These are phyloP conservation scores for Acomys russatus DNA, from an alignment of 2,797 vertebrate species.

Conservation along the genomic window DNA sequence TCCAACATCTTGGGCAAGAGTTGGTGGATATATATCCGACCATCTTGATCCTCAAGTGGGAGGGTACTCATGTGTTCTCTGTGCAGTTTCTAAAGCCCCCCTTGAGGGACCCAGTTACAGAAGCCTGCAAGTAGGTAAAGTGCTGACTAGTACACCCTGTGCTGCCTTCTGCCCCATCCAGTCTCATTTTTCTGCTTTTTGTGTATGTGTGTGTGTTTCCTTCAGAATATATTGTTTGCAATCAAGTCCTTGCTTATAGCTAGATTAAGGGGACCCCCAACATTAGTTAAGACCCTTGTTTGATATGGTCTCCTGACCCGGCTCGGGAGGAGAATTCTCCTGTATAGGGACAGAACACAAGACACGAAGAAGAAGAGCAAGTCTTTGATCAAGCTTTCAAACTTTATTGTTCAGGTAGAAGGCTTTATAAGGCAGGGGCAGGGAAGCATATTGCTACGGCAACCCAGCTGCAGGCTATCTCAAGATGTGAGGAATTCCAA, in stretches of 20 bases:
- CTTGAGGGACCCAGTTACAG: neutral
- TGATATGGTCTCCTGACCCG: neutral
- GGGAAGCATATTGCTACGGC: too few species aligned
- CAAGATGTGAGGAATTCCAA: too few species aligned
- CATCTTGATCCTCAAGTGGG: neutral
- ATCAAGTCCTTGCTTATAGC: neutral
- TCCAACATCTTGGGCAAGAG: neutral
- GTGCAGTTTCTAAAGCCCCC: too few species aligned
- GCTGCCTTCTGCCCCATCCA: neutral
- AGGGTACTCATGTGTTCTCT: neutral
- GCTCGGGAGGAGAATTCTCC: too few species aligned
- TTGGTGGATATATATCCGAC: neutral
- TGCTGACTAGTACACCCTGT: neutral
- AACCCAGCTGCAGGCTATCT: too few species aligned
- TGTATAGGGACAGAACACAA: too few species aligned
- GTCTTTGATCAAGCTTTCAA: too few species aligned
- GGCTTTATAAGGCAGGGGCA: too few species aligned
- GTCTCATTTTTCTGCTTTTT: neutral
- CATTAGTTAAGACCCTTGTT: neutral
- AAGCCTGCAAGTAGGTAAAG: neutral
- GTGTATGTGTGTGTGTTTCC: too few species aligned
- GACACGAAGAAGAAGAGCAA: too few species aligned
- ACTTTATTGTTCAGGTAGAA: too few species aligned
- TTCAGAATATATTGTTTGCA: slow-evolving; percentile 1
- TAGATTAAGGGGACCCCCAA: neutral